A percentile compares a stretch with the other conserved stretches of the same genome.
Conservation (phyloP, 2,797 vertebrate species). For the Acanthis flammea region DNA sequence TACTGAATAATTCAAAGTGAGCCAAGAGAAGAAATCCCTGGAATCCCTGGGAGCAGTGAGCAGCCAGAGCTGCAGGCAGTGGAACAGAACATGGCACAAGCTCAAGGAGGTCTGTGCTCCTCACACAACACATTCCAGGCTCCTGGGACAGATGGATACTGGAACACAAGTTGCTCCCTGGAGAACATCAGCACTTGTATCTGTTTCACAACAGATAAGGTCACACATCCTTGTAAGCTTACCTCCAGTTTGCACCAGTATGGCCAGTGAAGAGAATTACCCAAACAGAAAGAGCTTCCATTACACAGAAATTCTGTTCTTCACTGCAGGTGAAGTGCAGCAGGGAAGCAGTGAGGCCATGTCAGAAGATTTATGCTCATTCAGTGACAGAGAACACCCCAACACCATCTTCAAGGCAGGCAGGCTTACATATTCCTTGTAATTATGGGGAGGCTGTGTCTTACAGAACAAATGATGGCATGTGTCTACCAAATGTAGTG, state of each 20-base stretch:
- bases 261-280: not conserved
- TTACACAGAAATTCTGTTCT: not conserved
- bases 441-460: not conserved
- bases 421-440: not conserved
- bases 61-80: accelerated
- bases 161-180: not conserved
- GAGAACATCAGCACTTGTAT: not conserved
- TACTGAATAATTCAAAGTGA: not conserved
- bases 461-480: slow-evolving; percentile 4
- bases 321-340: not conserved
- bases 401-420: not conserved
- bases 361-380: not conserved
- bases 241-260: not conserved
- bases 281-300: not conserved
- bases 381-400: not conserved
- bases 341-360: not conserved
- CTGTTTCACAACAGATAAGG: not conserved
- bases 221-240: not conserved
- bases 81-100: not conserved
- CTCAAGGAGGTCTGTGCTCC: not conserved
- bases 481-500: not conserved
- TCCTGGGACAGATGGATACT: not conserved
- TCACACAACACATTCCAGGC: not conserved
- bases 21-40: not conserved
- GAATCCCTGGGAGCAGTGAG: not conserved